Evolutionary conservation across 2,797 vertebrate genomes (phyloP).

Genomic region (Sebastes kiyomatsui): DNA sequence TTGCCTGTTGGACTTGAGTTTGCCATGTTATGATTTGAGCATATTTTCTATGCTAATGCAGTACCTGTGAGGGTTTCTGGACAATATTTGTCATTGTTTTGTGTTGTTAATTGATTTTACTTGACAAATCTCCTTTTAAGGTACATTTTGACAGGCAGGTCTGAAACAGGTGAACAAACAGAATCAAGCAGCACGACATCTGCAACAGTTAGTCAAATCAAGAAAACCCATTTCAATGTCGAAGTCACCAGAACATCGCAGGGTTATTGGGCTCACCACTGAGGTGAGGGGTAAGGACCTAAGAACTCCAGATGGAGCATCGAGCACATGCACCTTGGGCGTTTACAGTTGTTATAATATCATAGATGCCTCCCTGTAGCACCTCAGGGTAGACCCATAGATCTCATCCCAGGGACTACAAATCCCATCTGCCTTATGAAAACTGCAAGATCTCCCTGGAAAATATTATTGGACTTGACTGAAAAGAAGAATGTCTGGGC

Average conservation of each 20-base stretch:
- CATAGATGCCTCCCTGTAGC: not conserved
- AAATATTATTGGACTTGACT: not conserved
- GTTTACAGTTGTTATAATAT: not conserved
- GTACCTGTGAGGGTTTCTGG: too few relatives aligned
- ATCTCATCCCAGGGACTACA: conserved; percentile 17
- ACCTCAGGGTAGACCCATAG: not conserved
- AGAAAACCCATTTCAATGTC: not conserved
- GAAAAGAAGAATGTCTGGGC: not conserved
- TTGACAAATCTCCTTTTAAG: too few relatives aligned
- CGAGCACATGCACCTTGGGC: not conserved
- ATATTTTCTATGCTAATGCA: too few relatives aligned
- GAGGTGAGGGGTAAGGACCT: not conserved
- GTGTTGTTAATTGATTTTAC: too few relatives aligned
- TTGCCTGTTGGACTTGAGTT: too few relatives aligned
- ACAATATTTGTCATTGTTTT: too few relatives aligned
- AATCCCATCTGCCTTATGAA: conserved; percentile 9
- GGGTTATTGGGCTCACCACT: not conserved
- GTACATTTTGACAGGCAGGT: not conserved
- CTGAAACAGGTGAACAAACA: not conserved
- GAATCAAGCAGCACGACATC: not conserved
- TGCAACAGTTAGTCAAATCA: not conserved
- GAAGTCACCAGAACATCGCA: not conserved
- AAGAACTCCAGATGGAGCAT: not conserved
- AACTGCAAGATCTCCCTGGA: not conserved
- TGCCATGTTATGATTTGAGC: too few relatives aligned